Evolutionary conservation across 1,140 invertebrate species (phyloP).

Genomic region (Atta cephalotes): DNA sequence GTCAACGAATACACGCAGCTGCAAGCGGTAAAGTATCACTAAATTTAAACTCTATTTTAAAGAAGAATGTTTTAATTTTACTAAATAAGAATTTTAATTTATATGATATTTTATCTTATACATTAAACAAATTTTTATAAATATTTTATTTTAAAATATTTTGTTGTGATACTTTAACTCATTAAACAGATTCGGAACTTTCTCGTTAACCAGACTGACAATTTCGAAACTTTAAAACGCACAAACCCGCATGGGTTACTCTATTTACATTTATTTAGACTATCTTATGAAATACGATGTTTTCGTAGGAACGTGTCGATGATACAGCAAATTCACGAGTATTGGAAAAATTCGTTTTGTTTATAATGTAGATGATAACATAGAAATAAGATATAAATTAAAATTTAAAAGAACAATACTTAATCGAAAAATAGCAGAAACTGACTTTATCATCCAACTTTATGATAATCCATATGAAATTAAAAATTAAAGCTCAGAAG

Average conservation of each 20-base stretch:
- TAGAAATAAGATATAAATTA: background rate
- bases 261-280: slow-evolving; percentile 5
- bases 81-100: background rate
- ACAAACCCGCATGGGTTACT: slow-evolving; percentile 58
- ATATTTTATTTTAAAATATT: background rate
- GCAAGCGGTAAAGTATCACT: slow-evolving; percentile 88
- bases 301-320: background rate
- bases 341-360: background rate
- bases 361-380: background rate
- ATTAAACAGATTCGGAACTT: background rate
- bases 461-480: background rate
- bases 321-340: background rate
- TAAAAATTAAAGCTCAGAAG: background rate
- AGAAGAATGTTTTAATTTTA: background rate
- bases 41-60: slow-evolving; percentile 10
- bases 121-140: background rate
- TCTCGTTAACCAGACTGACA: background rate
- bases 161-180: background rate
- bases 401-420: background rate
- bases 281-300: slow-evolving; percentile 3
- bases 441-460: background rate
- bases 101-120: background rate
- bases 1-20: slow-evolving; percentile 93
- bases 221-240: slow-evolving; percentile 30
- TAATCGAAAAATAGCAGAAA: background rate